phyloP scores from a whole-genome alignment of 2,888 invertebrate species.

The Campoplex capitator region DNA sequence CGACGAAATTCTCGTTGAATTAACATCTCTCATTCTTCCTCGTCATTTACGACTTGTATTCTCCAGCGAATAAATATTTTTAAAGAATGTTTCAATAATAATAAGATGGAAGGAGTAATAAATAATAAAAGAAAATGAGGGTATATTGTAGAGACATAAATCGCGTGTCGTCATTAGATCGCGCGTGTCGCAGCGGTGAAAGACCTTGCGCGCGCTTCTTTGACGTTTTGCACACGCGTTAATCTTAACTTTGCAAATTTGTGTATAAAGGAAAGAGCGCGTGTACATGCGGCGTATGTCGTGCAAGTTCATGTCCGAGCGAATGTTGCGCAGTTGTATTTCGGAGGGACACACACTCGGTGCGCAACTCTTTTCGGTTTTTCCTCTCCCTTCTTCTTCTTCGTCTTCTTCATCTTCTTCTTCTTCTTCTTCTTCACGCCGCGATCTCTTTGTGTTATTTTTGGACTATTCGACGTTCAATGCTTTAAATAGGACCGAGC shows the following conservation, averaged over 20 bases:
- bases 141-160: background rate
- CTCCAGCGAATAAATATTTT: background rate
- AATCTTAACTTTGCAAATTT: slow-evolving; percentile 11
- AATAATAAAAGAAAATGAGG: background rate
- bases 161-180: slow-evolving; percentile 11
- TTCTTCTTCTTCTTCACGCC: slow-evolving; percentile 49
- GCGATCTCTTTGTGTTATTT: slow-evolving; percentile 84
- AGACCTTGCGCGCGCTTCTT: slow-evolving; percentile 55
- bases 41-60: background rate
- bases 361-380: slow-evolving; percentile 76
- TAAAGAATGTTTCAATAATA: background rate
- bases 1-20: background rate
- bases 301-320: slow-evolving; percentile 40
- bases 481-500: slow-evolving; percentile 84
- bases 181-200: slow-evolving; percentile 51
- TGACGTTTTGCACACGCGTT: slow-evolving; percentile 33
- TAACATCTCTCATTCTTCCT: background rate
- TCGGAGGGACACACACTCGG: slow-evolving; percentile 44
- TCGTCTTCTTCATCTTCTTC: slow-evolving; percentile 22
- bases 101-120: background rate
- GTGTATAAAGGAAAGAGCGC: background rate
- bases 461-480: slow-evolving; percentile 80
- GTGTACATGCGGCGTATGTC: slow-evolving; percentile 34
- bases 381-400: slow-evolving; percentile 12
- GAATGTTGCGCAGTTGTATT: slow-evolving; percentile 71